phyloP scores from a whole-genome alignment of 30 jellyfish, hydroid and myxozoan species.

The Phacellophora camtschatica region DNA sequence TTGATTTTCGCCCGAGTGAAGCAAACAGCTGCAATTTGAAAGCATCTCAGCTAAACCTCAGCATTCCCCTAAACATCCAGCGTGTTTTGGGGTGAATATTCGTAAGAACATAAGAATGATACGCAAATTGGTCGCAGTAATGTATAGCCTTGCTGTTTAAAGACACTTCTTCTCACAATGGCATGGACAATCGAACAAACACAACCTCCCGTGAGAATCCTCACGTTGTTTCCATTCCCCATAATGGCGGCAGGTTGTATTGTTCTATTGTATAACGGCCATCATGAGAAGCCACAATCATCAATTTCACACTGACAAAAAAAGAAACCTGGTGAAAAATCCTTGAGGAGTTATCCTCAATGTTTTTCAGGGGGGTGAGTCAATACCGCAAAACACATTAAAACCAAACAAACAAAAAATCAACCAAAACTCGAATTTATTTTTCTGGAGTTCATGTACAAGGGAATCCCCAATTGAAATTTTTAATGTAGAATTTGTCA shows the following conservation, averaged over 20 bases:
- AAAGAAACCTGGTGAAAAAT: conserved; percentile 25
- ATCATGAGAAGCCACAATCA: conserved; percentile 70
- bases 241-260: conserved; percentile 77
- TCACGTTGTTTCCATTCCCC: conserved; percentile 77
- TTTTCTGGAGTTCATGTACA: too few relatives aligned
- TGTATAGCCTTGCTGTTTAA: too few relatives aligned
- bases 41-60: neutral
- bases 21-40: neutral
- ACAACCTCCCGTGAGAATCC: conserved; percentile 71
- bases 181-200: conserved; percentile 53
- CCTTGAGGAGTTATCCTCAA: neutral
- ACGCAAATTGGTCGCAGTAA: too few relatives aligned
- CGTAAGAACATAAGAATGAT: neutral
- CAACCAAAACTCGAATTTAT: too few relatives aligned
- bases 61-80: neutral
- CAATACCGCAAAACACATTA: too few relatives aligned
- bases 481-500: too few relatives aligned
- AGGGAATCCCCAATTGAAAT: neutral
- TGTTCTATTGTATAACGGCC: conserved; percentile 43
- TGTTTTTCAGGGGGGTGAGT: conserved; percentile 9
- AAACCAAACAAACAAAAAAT: too few relatives aligned
- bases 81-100: neutral
- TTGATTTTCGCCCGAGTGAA: neutral
- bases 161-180: conserved; percentile 52
- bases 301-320: conserved; percentile 19